A percentile compares a stretch with the other conserved stretches of the same genome.
These are phyloP conservation scores for Drosophila prosaltans DNA, from an alignment of 1,140 invertebrate genomes.

Conservation along the genomic window DNA sequence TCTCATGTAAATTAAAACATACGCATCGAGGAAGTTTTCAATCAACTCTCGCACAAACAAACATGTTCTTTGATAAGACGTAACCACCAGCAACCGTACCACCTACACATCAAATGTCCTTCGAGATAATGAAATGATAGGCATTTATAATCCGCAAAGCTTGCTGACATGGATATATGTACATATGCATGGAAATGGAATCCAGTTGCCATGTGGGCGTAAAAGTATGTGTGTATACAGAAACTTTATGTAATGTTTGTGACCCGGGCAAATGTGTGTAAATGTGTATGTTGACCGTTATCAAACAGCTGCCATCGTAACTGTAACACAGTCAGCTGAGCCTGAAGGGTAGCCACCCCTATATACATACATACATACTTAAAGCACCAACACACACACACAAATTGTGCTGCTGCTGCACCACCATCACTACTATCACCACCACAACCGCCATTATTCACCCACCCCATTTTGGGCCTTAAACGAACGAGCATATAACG, in stretches of 20 bases:
- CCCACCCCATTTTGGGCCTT: conserved; percentile 17
- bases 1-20: too few relatives aligned
- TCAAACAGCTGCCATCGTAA: conserved; percentile 63
- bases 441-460: conserved; percentile 33
- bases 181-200: conserved; percentile 26
- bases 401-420: conserved; percentile 12
- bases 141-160: conserved; percentile 41
- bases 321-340: conserved; percentile 62
- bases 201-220: conserved; percentile 43
- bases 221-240: background rate
- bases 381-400: conserved; percentile 10
- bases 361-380: background rate
- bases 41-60: background rate
- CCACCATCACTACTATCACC: conserved; percentile 27
- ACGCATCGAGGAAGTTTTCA: too few relatives aligned
- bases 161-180: conserved; percentile 35
- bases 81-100: conserved; percentile 21
- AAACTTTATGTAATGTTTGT: conserved; percentile 65
- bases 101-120: conserved; percentile 64
- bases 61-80: conserved; percentile 36
- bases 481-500: conserved; percentile 18
- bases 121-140: conserved; percentile 67
- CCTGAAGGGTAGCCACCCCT: conserved; percentile 40
- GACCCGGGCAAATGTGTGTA: conserved; percentile 30
- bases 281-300: conserved; percentile 55